phyloP scores from a whole-genome alignment of 2,113 vertebrate genomes.

The Poeciliopsis occidentalis region DNA sequence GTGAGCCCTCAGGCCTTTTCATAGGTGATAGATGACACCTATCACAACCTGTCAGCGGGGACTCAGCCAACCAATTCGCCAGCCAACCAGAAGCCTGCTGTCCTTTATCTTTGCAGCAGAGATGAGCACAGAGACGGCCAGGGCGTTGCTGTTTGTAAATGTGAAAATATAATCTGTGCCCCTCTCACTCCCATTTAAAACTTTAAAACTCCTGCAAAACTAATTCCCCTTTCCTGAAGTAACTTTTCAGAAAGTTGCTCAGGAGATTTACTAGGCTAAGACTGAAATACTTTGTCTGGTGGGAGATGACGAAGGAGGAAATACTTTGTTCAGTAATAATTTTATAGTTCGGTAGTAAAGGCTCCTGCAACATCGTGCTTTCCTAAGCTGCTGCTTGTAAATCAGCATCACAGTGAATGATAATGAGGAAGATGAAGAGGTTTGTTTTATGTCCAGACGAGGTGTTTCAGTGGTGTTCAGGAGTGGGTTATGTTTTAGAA shows the following conservation, averaged over 20 bases:
- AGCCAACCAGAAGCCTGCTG: slow-evolving; percentile 58
- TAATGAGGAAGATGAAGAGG: slow-evolving; percentile 44
- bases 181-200: slow-evolving; percentile 12
- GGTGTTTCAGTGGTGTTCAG: slow-evolving; percentile 47
- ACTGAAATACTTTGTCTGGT: background rate
- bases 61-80: slow-evolving; percentile 62
- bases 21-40: slow-evolving; percentile 75
- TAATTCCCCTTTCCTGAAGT: background rate
- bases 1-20: slow-evolving; percentile 72
- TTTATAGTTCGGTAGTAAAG: background rate
- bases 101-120: slow-evolving; percentile 46
- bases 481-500: slow-evolving; percentile 60
- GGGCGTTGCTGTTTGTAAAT: slow-evolving; percentile 55
- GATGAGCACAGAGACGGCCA: slow-evolving; percentile 40
- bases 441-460: slow-evolving; percentile 46
- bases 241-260: background rate
- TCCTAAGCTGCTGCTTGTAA: slow-evolving; percentile 36
- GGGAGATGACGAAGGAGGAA: background rate
- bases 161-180: slow-evolving; percentile 33
- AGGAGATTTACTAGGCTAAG: slow-evolving; percentile 1
- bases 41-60: slow-evolving; percentile 74
- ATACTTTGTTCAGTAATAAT: background rate
- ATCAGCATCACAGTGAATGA: slow-evolving; percentile 50
- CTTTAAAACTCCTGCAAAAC: background rate
- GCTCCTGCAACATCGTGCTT: slow-evolving; percentile 4